phyloP scores from a whole-genome alignment of 2,888 invertebrate genomes.

The Trichopria drosophilae region DNA sequence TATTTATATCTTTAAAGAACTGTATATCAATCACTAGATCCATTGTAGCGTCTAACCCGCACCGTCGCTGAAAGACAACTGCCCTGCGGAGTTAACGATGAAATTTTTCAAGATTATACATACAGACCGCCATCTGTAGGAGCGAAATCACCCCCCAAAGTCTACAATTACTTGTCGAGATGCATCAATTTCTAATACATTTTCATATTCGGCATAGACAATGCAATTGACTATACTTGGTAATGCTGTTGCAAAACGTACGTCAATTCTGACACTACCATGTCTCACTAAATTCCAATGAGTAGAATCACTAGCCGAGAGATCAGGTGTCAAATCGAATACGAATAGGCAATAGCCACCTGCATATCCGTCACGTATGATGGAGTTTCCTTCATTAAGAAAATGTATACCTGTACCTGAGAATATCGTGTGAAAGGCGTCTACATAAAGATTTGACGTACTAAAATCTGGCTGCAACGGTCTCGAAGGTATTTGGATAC shows the following conservation, averaged over 20 bases:
- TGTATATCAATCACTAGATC: conserved; percentile 8
- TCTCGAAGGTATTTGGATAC: conserved; percentile 34
- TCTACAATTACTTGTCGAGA: conserved; percentile 1
- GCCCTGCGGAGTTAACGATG: too few relatives aligned
- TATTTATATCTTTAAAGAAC: too few relatives aligned
- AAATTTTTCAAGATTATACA: too few relatives aligned
- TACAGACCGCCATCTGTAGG: too few relatives aligned
- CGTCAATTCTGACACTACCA: conserved; percentile 38
- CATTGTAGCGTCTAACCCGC: too few relatives aligned
- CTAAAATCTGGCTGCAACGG: conserved; percentile 34
- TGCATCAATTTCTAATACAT: conserved; percentile 42
- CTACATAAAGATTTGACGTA: conserved; percentile 29
- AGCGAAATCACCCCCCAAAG: too few relatives aligned
- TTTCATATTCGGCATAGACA: conserved; percentile 42
- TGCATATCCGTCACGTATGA: conserved; percentile 28
- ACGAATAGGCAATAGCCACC: conserved; percentile 36
- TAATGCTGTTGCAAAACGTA: conserved; percentile 33
- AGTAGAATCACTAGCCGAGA: conserved; percentile 30
- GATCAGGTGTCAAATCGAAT: conserved; percentile 41
- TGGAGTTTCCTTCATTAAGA: conserved; percentile 32
- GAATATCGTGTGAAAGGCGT: conserved; percentile 40
- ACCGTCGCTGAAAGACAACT: too few relatives aligned
- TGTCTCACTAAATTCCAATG: conserved; percentile 34
- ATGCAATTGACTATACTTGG: conserved; percentile 37
- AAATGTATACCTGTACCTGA: conserved; percentile 33